Evolutionary conservation across 35 echinoderm and acorn worm genomes (phyloP), one percentile per base, ranked within the genome.

Genomic region (Hemicentrotus pulcherrimus): DNA sequence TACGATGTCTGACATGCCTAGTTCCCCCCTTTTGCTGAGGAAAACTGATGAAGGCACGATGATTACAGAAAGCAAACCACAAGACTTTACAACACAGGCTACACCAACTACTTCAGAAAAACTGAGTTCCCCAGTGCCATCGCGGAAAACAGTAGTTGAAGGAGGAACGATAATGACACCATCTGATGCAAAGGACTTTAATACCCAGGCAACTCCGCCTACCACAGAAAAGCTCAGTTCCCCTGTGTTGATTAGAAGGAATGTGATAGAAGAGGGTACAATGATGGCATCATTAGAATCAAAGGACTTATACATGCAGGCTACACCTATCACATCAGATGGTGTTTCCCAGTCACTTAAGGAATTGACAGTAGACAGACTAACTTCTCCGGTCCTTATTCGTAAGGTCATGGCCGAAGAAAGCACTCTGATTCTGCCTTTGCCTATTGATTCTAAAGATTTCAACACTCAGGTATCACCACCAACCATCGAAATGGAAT

Each of bases 301-400:
- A 41, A 90, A 90, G 24, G 88, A 90, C n/a, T 90, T 90, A 30
- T 32, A 15, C 88, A 90, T 19, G 3, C 88, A 90, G 88, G 46
- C 88, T 32, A 90, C 88, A 90, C 88, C 88, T 90, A 6, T 18
- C 15, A 90, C 88, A 90, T 16, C 88, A 90, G 88, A 90, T 90
- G 88, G 88, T 18, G 46, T 24, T 41, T 41, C 88, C 5, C 88
- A 90, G 88, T 90, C 88, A 15, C 32, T 90, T 7, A 90, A 41
- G 88, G 14, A 41, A 10, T 35, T 32, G 18, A 90, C 88, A 41
- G 18, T 24, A 46, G 88, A 90, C 88, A 90, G n/a, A 90, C 32
- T 47, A 41, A 90, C 32, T 2, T 90, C 88, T 90, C 88, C 88
- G 32, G 46, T 90, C 24, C 31, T 90, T 7, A 41, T 90, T 33